A percentile compares a stretch with the other conserved stretches of the same genome.
phyloP scores from a whole-genome alignment of 2,113 vertebrate genomes.

The Petrocephalus microphthalmus region DNA sequence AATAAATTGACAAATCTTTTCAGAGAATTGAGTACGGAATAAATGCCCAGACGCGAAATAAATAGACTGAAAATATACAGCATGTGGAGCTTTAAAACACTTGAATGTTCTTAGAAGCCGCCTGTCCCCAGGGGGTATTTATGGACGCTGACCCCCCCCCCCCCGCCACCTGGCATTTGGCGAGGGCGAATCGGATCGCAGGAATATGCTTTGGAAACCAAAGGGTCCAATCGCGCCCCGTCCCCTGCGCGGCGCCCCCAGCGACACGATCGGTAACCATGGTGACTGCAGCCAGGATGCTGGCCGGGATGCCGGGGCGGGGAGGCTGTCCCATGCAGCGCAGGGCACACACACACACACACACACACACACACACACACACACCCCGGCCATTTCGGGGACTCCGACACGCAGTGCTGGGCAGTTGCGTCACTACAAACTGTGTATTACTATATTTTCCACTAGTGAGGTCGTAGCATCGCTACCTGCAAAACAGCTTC shows the following conservation, averaged over 20 bases:
- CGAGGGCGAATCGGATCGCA: not conserved
- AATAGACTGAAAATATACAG: not conserved
- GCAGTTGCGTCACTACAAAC: no score
- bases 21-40: not conserved
- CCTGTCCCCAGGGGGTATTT: not conserved
- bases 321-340: no score
- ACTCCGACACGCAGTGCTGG: no score
- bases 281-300: no score
- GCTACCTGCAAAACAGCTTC: no score
- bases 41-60: not conserved
- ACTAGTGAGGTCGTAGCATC: no score
- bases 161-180: not conserved
- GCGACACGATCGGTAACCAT: not conserved
- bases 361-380: no score
- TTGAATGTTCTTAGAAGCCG: not conserved
- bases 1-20: not conserved
- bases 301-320: no score
- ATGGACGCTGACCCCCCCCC: not conserved
- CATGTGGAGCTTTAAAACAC: not conserved
- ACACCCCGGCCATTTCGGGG: no score
- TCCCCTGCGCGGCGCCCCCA: not conserved
- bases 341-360: no score
- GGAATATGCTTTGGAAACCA: not conserved
- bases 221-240: not conserved
- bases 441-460: no score